A percentile compares a stretch with the other conserved stretches of the same genome.
These are phyloP conservation scores for Bemisia tabaci DNA, from an alignment of 1,140 invertebrate species.

Conservation along the genomic window DNA sequence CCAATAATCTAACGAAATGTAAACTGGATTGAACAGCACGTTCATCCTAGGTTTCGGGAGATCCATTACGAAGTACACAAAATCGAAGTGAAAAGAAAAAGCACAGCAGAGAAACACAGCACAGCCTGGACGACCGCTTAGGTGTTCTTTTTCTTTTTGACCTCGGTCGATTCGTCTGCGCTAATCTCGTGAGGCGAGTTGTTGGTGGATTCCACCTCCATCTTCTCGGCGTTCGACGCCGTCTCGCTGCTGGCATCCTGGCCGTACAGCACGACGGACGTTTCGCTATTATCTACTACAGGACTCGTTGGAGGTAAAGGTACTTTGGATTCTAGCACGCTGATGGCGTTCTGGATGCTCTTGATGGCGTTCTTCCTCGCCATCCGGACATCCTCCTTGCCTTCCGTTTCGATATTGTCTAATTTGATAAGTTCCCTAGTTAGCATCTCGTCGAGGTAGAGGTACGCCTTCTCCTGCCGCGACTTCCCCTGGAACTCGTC, in stretches of 20 bases:
- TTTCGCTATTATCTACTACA: not conserved
- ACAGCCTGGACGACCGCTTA: too few relatives aligned
- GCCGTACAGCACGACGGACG: not conserved
- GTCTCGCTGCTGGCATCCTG: not conserved
- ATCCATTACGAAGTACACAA: too few relatives aligned
- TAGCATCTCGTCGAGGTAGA: conserved; percentile 87
- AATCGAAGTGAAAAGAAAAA: too few relatives aligned
- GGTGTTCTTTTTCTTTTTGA: not conserved
- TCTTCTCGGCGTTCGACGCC: not conserved
- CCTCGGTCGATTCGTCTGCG: not conserved
- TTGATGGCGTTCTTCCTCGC: conserved; percentile 76
- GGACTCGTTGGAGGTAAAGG: conserved; percentile 17
- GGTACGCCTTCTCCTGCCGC: conserved; percentile 67
- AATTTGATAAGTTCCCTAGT: conserved; percentile 80
- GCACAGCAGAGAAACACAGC: too few relatives aligned
- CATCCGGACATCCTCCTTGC: conserved; percentile 71
- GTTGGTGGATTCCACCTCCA: not conserved
- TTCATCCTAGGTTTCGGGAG: too few relatives aligned
- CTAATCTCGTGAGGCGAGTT: not conserved
- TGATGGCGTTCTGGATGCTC: conserved; percentile 72
- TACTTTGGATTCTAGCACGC: conserved; percentile 56
- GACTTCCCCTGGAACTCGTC: conserved; percentile 54
- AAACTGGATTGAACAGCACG: too few relatives aligned
- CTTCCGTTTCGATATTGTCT: conserved; percentile 83
- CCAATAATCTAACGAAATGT: too few relatives aligned